Evolutionary conservation across 2,888 invertebrate genomes (phyloP).

Genomic region (Lepetodrilus schrolli): DNA sequence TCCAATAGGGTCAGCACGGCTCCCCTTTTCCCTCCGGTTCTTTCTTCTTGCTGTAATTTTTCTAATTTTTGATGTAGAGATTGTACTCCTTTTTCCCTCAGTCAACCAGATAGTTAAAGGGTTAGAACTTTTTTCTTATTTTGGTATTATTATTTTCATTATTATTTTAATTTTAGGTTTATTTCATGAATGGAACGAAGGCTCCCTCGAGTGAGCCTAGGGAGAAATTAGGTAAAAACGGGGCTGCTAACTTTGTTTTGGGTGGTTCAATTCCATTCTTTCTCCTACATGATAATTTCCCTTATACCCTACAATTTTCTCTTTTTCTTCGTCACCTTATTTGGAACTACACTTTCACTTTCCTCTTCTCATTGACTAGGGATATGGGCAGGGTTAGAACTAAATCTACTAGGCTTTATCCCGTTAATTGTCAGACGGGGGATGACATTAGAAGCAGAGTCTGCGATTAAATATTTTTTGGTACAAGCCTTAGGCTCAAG

Average conservation of each 20-base stretch:
- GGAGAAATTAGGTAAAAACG: slow-evolving; percentile 34
- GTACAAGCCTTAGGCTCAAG: slow-evolving; percentile 1
- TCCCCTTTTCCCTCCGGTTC: slow-evolving; percentile 81
- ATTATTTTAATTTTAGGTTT: slow-evolving; percentile 32
- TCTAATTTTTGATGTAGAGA: slow-evolving; percentile 85
- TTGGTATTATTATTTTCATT: slow-evolving; percentile 20
- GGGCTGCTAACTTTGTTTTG: slow-evolving; percentile 49
- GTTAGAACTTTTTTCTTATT: background rate
- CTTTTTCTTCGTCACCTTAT: background rate
- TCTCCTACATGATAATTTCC: slow-evolving; percentile 35
- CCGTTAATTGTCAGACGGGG: slow-evolving; percentile 39
- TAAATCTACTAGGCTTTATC: slow-evolving; percentile 49
- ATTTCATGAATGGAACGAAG: slow-evolving; percentile 37
- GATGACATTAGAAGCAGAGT: slow-evolving; percentile 43
- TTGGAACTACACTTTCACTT: slow-evolving; percentile 32
- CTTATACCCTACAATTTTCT: slow-evolving; percentile 18
- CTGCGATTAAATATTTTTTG: slow-evolving; percentile 50
- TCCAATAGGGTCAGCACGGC: slow-evolving; percentile 77
- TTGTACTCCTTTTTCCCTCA: slow-evolving; percentile 80
- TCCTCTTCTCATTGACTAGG: slow-evolving; percentile 40
- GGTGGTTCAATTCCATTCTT: slow-evolving; percentile 45
- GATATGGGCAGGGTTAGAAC: slow-evolving; percentile 47
- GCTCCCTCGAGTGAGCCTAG: slow-evolving; percentile 33
- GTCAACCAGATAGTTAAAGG: background rate
- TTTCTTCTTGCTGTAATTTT: slow-evolving; percentile 82